Base-by-base conservation (phyloP, 2,113 vertebrate genomes). In the Melanerpes formicivorus region DNA sequence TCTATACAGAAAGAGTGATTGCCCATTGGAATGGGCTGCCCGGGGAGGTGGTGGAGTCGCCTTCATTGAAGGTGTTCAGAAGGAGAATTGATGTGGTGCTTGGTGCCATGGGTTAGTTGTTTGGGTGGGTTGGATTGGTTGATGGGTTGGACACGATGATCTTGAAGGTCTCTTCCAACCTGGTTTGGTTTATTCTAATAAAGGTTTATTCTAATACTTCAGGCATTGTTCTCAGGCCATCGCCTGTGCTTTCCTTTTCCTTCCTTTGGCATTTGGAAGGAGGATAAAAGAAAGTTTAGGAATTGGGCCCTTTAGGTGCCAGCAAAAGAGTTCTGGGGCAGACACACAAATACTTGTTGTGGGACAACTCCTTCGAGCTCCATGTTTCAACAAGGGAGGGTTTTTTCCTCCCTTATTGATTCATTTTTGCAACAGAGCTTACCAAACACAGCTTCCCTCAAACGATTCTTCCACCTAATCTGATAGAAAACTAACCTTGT, bases 401-500 rank as follows among this genome's bases (percentile, higher is more conserved):
- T 97, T 98, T 97, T 97, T 95, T 90, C 11, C 40, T 10, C 40
- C 52, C 93, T 95, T 97, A 97, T 97, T 98, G 97, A 98, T 97
- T 97, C 88, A 87, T 97, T 98, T 97, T 97, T 98, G 98, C 98
- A 97, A 97, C 98, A 94, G 96, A 98, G 98, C 91, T 98, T 98
- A 98, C 97, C 97, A 98, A 98, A 98, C 66, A 98, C 97, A 98
- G 98, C 96, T 98, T 98, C 97, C 97, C 97, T 98, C 97, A 98
- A 98, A 98, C 96, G 91, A 98, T 99, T 98, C 98, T 98, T 97
- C 97, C 85, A 95, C 96, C 96, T 98, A 98, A 98, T 97, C 95
- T 95, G 97, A 98, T 98, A 98, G 98, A 98, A 99, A 98, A 98
- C 97, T 98, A 98, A 99, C 97, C 98, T 98, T 98, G 97, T 99